Base-by-base conservation (phyloP, 23 tunicate species). In the Botrylloides violaceus region DNA sequence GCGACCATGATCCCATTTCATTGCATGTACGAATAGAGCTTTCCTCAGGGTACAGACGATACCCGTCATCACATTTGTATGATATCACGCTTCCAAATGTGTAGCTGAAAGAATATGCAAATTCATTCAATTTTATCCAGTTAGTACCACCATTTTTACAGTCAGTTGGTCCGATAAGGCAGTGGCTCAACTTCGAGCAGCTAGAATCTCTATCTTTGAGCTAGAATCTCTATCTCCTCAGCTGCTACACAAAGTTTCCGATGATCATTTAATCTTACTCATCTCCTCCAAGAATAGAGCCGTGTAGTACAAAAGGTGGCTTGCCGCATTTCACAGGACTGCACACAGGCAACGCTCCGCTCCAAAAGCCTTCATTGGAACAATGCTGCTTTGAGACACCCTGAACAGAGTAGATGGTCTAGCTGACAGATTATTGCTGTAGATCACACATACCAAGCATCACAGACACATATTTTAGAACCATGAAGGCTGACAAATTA, bases 1-100 rank as follows among this genome's bases (percentile, higher is more conserved):
- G 89, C 37, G 85, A 77, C 97, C 97, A 90, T 4, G 90, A 83
- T 3, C 90, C 97, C 36, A 66, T 83, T 47, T 79, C 89, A 15
- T 47, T 19, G 34, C 97, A 90, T 24, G 39, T 18, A 29, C 90
- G 64, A 25, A n/a, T 38, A n/a, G 77, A 49, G 26, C 77, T 70
- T 25, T 68, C 79, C 4, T 32, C 36, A 3, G 86, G 85, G 22
- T 59, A 58, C 15, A 90, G 31, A 12, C 66, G 30, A 71, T 83
- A 90, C 1, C 97, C 97, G 24, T 30, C 49, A 21, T 90, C 75
- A 56, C 97, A 90, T 34, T 74, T 24, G 38, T 90, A 90, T 19
- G 64, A 20, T 5, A 78, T 84, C 25, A 43, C 47, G 48, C 77
- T 90, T 29, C 79, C 81, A 19, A 59, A 64, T 0, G 85, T 90